These are phyloP conservation scores for Tetrax tetrax DNA, from an alignment of 2,113 vertebrate genomes.

Conservation along the genomic window DNA sequence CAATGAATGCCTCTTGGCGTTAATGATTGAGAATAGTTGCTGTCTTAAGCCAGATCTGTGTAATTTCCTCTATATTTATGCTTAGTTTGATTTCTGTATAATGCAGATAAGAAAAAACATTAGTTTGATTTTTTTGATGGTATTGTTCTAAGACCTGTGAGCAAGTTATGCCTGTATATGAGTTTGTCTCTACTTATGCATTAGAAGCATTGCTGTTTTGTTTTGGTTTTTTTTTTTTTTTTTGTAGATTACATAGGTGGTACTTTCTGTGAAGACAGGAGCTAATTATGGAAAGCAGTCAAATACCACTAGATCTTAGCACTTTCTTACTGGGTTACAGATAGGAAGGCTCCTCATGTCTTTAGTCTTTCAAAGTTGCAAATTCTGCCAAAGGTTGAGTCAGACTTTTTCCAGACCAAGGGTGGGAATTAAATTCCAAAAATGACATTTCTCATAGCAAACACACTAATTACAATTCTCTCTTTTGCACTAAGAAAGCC, in stretches of 20 bases:
- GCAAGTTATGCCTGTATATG: background rate
- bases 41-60: background rate
- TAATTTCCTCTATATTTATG: background rate
- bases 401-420: background rate
- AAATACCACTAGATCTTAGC: background rate
- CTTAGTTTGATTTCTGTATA: background rate
- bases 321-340: background rate
- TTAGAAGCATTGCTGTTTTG: background rate
- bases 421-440: background rate
- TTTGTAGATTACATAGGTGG: background rate
- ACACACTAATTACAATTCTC: background rate
- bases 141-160: background rate
- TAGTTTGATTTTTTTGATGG: background rate
- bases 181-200: background rate
- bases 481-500: background rate
- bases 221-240: too few species aligned
- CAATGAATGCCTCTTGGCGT: background rate
- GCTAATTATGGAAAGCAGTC: background rate
- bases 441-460: background rate
- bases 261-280: background rate
- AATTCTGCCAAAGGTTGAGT: background rate
- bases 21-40: background rate
- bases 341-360: background rate
- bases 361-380: background rate
- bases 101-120: background rate